phyloP scores from a whole-genome alignment of 2,888 invertebrate genomes.

The Sarcophaga caerulescens region DNA sequence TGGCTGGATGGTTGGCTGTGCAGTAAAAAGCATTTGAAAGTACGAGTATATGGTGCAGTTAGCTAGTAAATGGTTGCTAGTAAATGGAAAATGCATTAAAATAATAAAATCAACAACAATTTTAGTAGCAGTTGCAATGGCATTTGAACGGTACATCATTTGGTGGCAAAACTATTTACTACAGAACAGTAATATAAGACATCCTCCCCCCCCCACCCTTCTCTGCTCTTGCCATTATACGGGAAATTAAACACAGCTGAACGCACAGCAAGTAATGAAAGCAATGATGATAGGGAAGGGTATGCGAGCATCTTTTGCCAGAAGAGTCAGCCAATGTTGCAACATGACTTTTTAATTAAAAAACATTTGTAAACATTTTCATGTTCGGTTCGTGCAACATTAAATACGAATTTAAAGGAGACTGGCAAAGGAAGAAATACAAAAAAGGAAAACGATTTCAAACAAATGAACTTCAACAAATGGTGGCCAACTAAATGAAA shows the following conservation, averaged over 20 bases:
- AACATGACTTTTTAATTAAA: slow-evolving; percentile 53
- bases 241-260: not conserved
- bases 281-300: not conserved
- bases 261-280: not conserved
- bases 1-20: not conserved
- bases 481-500: slow-evolving; percentile 15
- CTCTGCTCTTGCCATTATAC: not conserved
- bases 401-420: not conserved
- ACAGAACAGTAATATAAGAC: not conserved
- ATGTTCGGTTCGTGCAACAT: not conserved
- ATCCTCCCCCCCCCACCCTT: not conserved
- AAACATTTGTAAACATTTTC: slow-evolving; percentile 29
- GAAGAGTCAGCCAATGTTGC: not conserved
- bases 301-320: too few species aligned
- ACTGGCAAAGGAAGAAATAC: too few species aligned
- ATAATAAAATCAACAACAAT: slow-evolving; percentile 35
- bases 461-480: not conserved
- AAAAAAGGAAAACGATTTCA: not conserved
- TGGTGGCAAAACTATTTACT: not conserved
- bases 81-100: slow-evolving; percentile 56
- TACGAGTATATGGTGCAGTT: too few species aligned
- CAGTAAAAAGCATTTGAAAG: not conserved
- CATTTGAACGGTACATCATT: not conserved
- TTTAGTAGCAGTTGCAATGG: not conserved
- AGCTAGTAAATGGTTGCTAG: not conserved